Evolutionary conservation across 2,113 vertebrate species (phyloP).

Genomic region (Charadrius vociferus): DNA sequence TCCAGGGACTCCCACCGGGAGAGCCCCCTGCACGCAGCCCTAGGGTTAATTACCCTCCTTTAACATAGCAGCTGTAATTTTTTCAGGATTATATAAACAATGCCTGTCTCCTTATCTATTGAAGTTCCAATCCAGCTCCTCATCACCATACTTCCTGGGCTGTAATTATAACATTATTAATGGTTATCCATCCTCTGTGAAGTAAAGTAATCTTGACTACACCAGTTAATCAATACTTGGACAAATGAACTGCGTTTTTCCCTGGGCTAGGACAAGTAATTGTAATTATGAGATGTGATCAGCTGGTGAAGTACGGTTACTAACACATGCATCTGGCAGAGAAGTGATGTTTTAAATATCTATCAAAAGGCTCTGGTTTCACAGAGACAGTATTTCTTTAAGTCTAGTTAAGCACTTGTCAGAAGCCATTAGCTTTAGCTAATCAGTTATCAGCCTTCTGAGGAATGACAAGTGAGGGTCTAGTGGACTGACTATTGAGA

Average conservation of each 20-base stretch:
- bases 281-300: slow-evolving; percentile 50
- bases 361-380: background rate
- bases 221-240: slow-evolving; percentile 60
- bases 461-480: background rate
- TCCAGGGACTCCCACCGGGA: background rate
- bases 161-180: slow-evolving; percentile 38
- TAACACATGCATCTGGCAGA: slow-evolving; percentile 1
- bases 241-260: slow-evolving; percentile 30
- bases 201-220: slow-evolving; percentile 55
- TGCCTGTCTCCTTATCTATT: background rate
- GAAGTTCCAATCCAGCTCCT: background rate
- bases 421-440: slow-evolving; percentile 31
- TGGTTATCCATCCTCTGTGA: background rate
- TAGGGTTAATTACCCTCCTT: background rate
- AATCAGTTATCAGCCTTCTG: slow-evolving; percentile 3
- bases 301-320: slow-evolving; percentile 3
- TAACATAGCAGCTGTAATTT: background rate
- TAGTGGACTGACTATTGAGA: background rate
- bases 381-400: slow-evolving; percentile 18
- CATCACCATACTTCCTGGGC: background rate
- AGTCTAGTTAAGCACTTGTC: background rate
- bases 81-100: background rate
- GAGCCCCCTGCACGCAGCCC: background rate
- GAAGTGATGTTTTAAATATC: background rate
- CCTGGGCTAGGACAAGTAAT: slow-evolving; percentile 24